Conservation (phyloP, 2,797 vertebrate species). For the Tenualosa ilisha region DNA sequence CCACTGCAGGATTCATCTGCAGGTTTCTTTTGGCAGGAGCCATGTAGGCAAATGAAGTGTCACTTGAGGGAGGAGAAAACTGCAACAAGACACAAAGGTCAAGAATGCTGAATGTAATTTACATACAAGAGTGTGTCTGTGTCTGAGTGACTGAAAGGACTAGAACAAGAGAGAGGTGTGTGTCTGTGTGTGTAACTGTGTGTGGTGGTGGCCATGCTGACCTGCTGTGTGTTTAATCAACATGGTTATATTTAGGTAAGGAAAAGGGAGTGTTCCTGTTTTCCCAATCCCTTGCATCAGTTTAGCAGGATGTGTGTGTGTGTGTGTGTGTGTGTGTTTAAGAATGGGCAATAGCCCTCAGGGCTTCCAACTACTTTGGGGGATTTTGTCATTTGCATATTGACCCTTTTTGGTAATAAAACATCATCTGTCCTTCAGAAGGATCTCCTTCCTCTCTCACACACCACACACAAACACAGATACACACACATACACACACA, state of each 20-base stretch:
- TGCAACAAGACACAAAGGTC: background rate
- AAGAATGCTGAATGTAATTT: background rate
- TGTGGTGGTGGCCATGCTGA: background rate
- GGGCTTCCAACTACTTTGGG: background rate
- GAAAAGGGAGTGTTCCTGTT: constrained; percentile 17
- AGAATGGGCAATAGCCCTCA: background rate
- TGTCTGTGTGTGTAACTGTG: background rate
- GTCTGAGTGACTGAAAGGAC: background rate
- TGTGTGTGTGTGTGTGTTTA: background rate
- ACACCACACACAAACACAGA: too few species aligned
- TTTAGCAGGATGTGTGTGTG: background rate
- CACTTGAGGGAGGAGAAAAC: background rate
- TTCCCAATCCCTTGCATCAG: background rate
- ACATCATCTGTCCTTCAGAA: background rate
- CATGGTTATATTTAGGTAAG: constrained; percentile 6
- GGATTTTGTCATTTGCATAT: background rate
- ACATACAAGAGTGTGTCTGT: background rate
- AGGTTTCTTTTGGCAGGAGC: background rate
- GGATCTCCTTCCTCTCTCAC: background rate
- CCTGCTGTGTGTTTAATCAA: background rate
- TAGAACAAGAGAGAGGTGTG: background rate
- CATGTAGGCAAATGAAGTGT: background rate
- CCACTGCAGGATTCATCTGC: background rate
- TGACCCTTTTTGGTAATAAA: background rate
- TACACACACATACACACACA: background rate